These are phyloP conservation scores for Falco concolor DNA, from an alignment of 2,797 vertebrate species.

Conservation along the genomic window DNA sequence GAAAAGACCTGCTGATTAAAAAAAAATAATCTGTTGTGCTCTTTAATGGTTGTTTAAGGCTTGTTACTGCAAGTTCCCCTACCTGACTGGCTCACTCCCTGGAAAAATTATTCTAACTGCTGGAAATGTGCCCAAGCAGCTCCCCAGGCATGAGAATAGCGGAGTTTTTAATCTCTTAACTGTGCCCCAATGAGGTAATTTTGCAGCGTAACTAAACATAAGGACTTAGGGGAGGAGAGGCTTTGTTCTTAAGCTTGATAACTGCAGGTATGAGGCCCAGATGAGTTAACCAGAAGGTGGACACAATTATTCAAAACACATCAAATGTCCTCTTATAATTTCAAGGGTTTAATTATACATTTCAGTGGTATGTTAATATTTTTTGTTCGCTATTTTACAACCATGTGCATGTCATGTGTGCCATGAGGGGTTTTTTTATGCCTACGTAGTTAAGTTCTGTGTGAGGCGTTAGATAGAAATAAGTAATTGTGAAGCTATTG, in stretches of 20 bases:
- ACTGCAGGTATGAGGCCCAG: neutral
- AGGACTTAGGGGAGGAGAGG: neutral
- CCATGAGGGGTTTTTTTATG: rapidly evolving
- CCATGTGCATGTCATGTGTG: neutral
- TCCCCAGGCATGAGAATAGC: rapidly evolving
- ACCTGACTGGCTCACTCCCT: rapidly evolving
- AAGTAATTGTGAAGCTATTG: neutral
- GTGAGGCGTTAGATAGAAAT: rapidly evolving
- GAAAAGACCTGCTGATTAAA: neutral
- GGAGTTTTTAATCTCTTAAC: neutral
- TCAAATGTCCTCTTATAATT: neutral
- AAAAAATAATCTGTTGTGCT: neutral
- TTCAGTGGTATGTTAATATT: neutral
- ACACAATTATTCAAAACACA: rapidly evolving
- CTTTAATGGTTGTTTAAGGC: neutral
- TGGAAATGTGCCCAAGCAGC: rapidly evolving
- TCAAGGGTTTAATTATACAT: neutral
- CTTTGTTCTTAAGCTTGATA: neutral
- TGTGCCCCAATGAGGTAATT: neutral
- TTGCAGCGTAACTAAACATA: neutral
- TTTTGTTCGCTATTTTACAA: neutral
- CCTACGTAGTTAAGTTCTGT: neutral
- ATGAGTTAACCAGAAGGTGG: neutral
- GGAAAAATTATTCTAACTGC: rapidly evolving
- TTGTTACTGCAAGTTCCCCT: neutral